phyloP scores from a whole-genome alignment of 1,140 invertebrate species.

The Meloidogyne exigua region DNA sequence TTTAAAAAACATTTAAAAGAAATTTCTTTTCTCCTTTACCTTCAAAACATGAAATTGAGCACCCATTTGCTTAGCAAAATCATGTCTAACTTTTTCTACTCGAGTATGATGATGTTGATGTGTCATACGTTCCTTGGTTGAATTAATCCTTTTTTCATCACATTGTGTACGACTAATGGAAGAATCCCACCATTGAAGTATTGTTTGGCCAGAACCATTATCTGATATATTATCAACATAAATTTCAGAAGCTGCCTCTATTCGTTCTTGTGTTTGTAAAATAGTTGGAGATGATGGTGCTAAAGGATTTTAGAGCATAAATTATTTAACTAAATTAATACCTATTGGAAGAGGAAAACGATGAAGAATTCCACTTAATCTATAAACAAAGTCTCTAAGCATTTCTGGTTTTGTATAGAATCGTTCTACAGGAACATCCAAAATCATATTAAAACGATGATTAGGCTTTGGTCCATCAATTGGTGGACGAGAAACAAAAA shows the following conservation, averaged over 20 bases:
- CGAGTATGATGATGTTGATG: background rate
- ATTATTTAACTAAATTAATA: too few relatives aligned
- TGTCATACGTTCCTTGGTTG: constrained; percentile 31
- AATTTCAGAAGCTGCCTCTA: constrained; percentile 2
- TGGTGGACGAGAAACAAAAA: constrained; percentile 13
- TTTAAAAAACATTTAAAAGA: too few relatives aligned
- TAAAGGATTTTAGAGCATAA: background rate
- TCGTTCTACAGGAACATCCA: constrained; percentile 24
- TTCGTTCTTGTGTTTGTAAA: constrained; percentile 1
- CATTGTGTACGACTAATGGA: constrained; percentile 25
- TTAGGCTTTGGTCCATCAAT: constrained; percentile 20
- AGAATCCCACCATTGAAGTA: constrained; percentile 25
- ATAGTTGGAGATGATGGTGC: background rate
- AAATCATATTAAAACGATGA: constrained; percentile 23
- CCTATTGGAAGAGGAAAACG: background rate
- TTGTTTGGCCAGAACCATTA: constrained; percentile 24
- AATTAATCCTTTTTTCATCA: constrained; percentile 29
- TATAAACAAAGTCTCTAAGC: constrained; percentile 36
- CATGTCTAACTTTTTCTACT: constrained; percentile 21
- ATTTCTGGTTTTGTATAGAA: constrained; percentile 22
- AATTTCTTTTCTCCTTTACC: constrained; percentile 3
- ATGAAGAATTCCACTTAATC: constrained; percentile 20
- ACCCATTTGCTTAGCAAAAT: constrained; percentile 30
- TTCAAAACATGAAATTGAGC: constrained; percentile 33
- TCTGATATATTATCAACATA: constrained; percentile 13